A percentile compares a stretch with the other conserved stretches of the same genome.
phyloP scores from a whole-genome alignment of 1,140 invertebrate species.

The Heterodera schachtii region DNA sequence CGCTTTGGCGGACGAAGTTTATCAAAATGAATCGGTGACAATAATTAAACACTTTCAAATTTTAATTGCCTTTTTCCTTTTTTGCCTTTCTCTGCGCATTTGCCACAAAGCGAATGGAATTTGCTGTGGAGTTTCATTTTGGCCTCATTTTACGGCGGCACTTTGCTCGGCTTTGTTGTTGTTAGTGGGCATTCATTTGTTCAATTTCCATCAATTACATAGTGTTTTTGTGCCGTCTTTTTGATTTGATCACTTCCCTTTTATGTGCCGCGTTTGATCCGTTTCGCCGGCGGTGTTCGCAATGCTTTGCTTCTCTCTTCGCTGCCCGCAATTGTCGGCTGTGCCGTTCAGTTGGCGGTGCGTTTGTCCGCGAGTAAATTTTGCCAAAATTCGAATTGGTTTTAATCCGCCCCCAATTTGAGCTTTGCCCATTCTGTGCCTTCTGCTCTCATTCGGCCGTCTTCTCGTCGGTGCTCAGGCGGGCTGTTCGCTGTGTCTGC shows the following conservation, averaged over 20 bases:
- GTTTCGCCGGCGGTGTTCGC: slow-evolving; percentile 25
- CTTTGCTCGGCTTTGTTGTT: slow-evolving; percentile 33
- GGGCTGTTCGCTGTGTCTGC: slow-evolving; percentile 38
- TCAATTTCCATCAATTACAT: neutral
- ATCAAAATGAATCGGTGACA: neutral
- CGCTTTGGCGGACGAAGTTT: slow-evolving; percentile 28
- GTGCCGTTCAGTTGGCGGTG: slow-evolving; percentile 32
- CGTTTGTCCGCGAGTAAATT: slow-evolving; percentile 20
- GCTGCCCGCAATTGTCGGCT: slow-evolving; percentile 34
- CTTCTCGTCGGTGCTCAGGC: slow-evolving; percentile 43
- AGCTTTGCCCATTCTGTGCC: slow-evolving; percentile 21
- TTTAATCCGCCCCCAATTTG: neutral
- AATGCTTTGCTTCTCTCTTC: slow-evolving; percentile 33
- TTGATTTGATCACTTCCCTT: neutral
- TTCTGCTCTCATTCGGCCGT: slow-evolving; percentile 33
- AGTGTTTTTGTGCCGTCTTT: no score
- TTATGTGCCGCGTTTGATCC: slow-evolving; percentile 35
- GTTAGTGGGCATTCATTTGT: slow-evolving; percentile 22
- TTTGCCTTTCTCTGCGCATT: neutral
- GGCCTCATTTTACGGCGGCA: slow-evolving; percentile 40
- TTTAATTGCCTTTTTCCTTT: neutral
- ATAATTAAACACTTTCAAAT: no score
- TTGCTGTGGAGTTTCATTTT: slow-evolving; percentile 38
- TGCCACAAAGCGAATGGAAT: slow-evolving; percentile 33
- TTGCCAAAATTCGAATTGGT: neutral